phyloP scores from a whole-genome alignment of 1,140 invertebrate genomes.

The Temnothorax longispinosus region DNA sequence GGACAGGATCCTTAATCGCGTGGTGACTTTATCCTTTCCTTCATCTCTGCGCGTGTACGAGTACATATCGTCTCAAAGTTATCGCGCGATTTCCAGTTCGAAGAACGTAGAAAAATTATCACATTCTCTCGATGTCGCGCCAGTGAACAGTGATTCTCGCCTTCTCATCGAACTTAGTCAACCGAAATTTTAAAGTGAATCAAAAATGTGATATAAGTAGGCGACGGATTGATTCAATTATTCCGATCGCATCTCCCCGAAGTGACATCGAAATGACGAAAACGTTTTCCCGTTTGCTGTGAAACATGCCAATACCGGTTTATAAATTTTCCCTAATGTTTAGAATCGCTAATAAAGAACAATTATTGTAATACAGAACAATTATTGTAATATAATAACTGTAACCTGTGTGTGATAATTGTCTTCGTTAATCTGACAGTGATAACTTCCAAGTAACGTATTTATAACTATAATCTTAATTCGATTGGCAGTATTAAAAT shows the following conservation, averaged over 20 bases:
- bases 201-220: slow-evolving; percentile 3
- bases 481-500: neutral
- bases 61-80: slow-evolving; percentile 23
- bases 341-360: neutral
- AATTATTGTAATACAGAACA: neutral
- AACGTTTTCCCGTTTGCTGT: neutral
- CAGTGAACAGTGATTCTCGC: neutral
- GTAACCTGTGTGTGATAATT: slow-evolving; percentile 18
- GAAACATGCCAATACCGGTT: neutral
- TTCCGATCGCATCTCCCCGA: neutral
- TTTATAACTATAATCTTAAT: neutral
- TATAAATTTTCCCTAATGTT: neutral
- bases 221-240: neutral
- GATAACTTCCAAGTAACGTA: neutral
- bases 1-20: neutral
- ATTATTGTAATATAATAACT: neutral
- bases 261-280: neutral
- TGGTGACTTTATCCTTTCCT: neutral
- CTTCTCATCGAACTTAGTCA: neutral
- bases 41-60: neutral
- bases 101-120: slow-evolving; percentile 27
- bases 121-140: neutral
- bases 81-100: slow-evolving; percentile 31
- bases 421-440: slow-evolving; percentile 10
- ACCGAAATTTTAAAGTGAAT: neutral